Percentiles rank a stretch among this genome's conserved stretches.
Conservation (phyloP, 2,113 vertebrate genomes). For the Myotis davidii region DNA sequence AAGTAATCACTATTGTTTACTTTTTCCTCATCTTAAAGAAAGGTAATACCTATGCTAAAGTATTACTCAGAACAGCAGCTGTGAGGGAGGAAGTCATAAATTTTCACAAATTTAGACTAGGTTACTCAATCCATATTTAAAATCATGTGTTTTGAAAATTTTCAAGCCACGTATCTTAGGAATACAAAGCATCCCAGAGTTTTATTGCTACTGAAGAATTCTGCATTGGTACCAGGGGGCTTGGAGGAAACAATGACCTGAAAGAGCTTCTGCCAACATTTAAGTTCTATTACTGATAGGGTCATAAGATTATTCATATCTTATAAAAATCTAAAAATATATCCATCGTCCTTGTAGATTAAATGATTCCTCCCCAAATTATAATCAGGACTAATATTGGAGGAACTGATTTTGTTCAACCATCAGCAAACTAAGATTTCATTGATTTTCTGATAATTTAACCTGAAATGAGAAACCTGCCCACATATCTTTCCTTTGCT, state of each 20-base stretch:
- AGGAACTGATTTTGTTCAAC: slow-evolving; percentile 14
- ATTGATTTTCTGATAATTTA: slow-evolving; percentile 12
- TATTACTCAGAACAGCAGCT: not conserved
- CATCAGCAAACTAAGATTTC: slow-evolving; percentile 4
- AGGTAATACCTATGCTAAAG: not conserved
- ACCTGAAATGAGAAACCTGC: not conserved
- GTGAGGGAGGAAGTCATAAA: not conserved
- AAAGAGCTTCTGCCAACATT: not conserved
- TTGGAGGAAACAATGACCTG: not conserved
- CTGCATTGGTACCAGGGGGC: not conserved
- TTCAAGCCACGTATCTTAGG: slow-evolving; percentile 6
- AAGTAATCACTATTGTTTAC: not conserved
- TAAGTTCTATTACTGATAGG: not conserved
- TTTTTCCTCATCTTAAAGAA: not conserved
- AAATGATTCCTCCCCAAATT: not conserved
- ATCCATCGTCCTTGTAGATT: not conserved
- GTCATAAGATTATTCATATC: not conserved
- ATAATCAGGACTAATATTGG: not conserved
- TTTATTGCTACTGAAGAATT: not conserved
- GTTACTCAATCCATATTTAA: slow-evolving; percentile 32
- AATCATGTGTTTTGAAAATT: not conserved
- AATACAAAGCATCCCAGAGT: not conserved
- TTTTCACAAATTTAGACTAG: slow-evolving; percentile 10
- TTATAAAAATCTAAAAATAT: slow-evolving; percentile 41
- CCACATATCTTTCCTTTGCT: not conserved